Conservation (phyloP, 2,797 vertebrate genomes). For the Stomatorhinus walkeri region DNA sequence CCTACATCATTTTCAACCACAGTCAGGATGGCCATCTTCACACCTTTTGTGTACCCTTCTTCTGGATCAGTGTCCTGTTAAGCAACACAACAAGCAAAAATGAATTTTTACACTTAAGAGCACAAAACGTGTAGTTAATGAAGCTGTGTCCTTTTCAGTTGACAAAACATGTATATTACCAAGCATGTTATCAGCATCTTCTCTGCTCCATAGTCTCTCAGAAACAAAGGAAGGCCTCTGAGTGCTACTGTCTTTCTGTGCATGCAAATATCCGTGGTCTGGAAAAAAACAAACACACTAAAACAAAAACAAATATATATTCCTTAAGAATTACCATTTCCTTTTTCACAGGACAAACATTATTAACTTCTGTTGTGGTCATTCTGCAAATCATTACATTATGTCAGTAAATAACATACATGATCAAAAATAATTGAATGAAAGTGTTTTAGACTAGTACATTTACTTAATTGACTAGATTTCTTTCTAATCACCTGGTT, state of each 20-base stretch:
- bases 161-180: neutral
- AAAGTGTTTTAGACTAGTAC: no score
- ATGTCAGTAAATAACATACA: no score
- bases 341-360: no score
- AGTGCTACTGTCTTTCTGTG: neutral
- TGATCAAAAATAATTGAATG: no score
- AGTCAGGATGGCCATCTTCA: neutral
- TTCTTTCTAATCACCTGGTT: neutral
- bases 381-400: no score
- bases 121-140: neutral
- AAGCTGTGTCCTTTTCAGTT: no score
- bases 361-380: no score
- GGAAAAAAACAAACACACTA: no score
- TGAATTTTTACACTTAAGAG: neutral
- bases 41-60: neutral
- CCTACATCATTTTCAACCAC: neutral
- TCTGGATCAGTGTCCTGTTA: neutral
- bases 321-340: no score
- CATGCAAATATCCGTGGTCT: neutral
- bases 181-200: neutral
- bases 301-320: no score
- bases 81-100: neutral
- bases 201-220: neutral
- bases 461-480: neutral
- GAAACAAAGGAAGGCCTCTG: neutral